phyloP scores from a whole-genome alignment of 2,888 invertebrate genomes.

The Abrostola triplasia region DNA sequence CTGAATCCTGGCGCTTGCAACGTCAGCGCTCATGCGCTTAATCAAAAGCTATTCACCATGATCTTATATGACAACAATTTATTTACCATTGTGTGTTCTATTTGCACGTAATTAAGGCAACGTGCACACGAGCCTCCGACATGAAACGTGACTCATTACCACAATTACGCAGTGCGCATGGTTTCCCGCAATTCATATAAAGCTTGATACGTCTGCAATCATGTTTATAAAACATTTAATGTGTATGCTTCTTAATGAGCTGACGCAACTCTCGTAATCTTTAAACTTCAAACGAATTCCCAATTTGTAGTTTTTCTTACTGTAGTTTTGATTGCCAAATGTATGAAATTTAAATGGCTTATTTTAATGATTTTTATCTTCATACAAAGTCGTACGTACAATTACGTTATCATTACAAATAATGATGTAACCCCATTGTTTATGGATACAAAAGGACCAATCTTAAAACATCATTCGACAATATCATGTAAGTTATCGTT shows the following conservation, averaged over 20 bases:
- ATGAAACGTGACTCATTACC: conserved; percentile 70
- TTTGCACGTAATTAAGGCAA: conserved; percentile 62
- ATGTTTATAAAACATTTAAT: conserved; percentile 29
- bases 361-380: conserved; percentile 38
- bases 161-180: conserved; percentile 62
- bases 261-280: conserved; percentile 12
- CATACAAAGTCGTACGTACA: conserved; percentile 14
- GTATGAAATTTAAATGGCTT: conserved; percentile 23
- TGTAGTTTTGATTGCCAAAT: conserved; percentile 20
- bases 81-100: conserved; percentile 60
- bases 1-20: conserved; percentile 11
- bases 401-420: conserved; percentile 35
- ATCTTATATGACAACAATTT: conserved; percentile 55
- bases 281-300: conserved; percentile 9
- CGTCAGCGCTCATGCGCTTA: conserved; percentile 22
- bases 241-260: conserved; percentile 24
- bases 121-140: conserved; percentile 51
- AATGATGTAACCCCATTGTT: conserved; percentile 31
- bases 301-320: conserved; percentile 22
- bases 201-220: conserved; percentile 44
- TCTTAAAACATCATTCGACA: conserved; percentile 9
- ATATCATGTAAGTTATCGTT: conserved; percentile 3
- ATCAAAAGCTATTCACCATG: conserved; percentile 44
- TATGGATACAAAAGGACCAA: conserved; percentile 19
- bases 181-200: conserved; percentile 51